Conservation (phyloP, 2,888 invertebrate species). For the Hypena proboscidalis region DNA sequence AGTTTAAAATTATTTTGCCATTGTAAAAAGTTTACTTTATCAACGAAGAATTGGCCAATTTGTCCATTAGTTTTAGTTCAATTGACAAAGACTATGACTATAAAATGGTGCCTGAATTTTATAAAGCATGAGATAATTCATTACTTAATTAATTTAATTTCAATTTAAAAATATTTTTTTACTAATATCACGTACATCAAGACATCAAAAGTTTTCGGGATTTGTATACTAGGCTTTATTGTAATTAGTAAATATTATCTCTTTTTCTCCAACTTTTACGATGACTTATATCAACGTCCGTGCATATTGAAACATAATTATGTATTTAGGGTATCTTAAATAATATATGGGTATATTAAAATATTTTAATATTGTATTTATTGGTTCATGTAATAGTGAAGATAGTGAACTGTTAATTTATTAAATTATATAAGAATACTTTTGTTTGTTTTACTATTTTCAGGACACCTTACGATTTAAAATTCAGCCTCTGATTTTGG, state of each 20-base stretch:
- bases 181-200: not conserved
- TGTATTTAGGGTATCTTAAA: conserved; percentile 23
- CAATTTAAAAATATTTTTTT: not conserved
- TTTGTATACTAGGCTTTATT: not conserved
- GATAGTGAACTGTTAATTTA: conserved; percentile 47
- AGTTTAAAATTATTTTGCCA: too few species aligned
- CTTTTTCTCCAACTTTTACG: conserved; percentile 9
- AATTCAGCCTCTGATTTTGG: too few species aligned
- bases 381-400: conserved; percentile 35
- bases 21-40: not conserved
- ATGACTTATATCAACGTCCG: conserved; percentile 23
- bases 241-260: too few species aligned
- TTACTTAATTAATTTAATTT: too few species aligned
- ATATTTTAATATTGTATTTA: conserved; percentile 41
- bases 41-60: conserved; percentile 51
- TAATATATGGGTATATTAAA: conserved; percentile 8
- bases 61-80: conserved; percentile 28
- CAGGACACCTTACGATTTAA: too few species aligned
- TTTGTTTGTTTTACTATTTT: conserved; percentile 1
- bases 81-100: not conserved
- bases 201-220: conserved; percentile 1
- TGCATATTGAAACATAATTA: conserved; percentile 21
- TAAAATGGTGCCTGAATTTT: too few species aligned
- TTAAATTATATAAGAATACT: conserved; percentile 41
- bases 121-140: too few species aligned